Evolutionary conservation across 1,140 invertebrate species (phyloP), one percentile per base, ranked within the genome.

Genomic region (Trachelipus rathkii): DNA sequence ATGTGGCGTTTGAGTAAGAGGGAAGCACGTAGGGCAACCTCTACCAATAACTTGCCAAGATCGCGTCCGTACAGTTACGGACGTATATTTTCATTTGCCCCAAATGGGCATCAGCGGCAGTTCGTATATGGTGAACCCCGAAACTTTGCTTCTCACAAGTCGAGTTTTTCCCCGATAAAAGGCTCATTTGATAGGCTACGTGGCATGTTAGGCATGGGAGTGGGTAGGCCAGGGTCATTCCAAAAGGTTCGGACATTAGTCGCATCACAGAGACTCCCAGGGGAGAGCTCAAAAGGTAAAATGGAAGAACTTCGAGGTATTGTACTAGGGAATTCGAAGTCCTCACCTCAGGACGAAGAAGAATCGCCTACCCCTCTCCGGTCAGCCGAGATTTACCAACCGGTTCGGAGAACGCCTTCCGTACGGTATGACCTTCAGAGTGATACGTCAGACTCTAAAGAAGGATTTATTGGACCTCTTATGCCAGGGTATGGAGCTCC

Each of bases 1-100:
- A 95, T 95, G 93, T 95, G 93, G 94, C 90, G 93, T 83, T 93
- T 94, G 85, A 94, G 92, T 21, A 93, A 93, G 84, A 86, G 93
- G 74, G 93, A 95, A 85, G 92, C 92, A n/a, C 88, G 93, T 70
- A 91, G 92, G 8, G 91, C 92, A 1, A 92, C 94, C 85, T 89
- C 91, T 53, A 93, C 92, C 77, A 94, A 95, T 85, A 91, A 93
- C 85, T 89, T 94, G 79, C 91, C 91, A 44, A 90, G 90, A 60
- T 92, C 91, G 84, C 88, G 90, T 43, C 92, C 92, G 0, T 91
- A 93, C 82, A 88, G 89, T 67, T 91, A 91, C 84, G 93, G 93
- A 85, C 87, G 93, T 80, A 70, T 78, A 7, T 73, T 75, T n/a
- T 45, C 76, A 15, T 80, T 80, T 46, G 79, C 77, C 7, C 77